Base-by-base conservation (phyloP, 2,888 invertebrate genomes). In the Drosophila gaucha region DNA sequence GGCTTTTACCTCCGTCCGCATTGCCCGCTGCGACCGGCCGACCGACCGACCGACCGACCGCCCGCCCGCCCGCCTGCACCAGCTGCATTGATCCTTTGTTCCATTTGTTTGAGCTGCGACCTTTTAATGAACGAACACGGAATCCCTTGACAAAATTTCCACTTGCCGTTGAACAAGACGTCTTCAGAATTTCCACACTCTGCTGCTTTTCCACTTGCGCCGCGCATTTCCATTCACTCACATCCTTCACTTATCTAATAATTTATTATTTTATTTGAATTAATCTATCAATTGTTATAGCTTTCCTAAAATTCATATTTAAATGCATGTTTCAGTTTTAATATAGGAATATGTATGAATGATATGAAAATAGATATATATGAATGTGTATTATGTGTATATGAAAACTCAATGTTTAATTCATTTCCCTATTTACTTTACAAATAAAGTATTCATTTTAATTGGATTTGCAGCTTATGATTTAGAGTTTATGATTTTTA, bases 71-170 rank as follows among this genome's bases (percentile, higher is more conserved):
- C 33, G 62, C 44, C 46, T 31, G 47, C 50, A 63, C 47, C 78
- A 65, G 78, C 70, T 78, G 75, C 70, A 70, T 63, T 75, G 75
- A 74, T 74, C 78, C 75, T 59, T 58, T 59, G 52, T 47, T 10
- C 38, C 56, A 57, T 59, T 56, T 55, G 43, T 39, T 26, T 50
- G 22, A 14, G 33, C 28, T 14, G 68, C 60, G 44, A 33, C 59
- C 52, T 51, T 74, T 78, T 78, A 75, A 78, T 78, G 78, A 75
- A 74, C 58, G 68, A 64, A 70, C 46, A 22, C n/a, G 20, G 55
- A 16, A 36, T 39, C 62, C 39, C 44, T 57, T 22, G 36, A 41
- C 54, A 16, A 65, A 39, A 66, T 54, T 56, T 69, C 58, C 71
- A 74, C 69, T 72, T 74, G 71, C 54, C 54, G 30, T 30, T 70